Evolutionary conservation across 2,888 invertebrate genomes (phyloP).

Genomic region (Melanostoma scalare): DNA sequence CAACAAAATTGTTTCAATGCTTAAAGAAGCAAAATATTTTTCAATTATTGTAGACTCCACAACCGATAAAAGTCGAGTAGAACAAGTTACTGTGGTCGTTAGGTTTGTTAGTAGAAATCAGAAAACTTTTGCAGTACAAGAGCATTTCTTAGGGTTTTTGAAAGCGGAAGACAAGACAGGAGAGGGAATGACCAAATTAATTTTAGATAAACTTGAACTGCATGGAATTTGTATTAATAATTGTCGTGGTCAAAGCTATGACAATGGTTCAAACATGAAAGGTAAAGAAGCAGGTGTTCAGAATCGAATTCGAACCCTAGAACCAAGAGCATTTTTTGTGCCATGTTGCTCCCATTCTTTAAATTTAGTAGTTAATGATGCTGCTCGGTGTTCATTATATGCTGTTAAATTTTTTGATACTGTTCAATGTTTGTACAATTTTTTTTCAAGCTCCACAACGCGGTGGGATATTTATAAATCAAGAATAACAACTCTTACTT

Average conservation of each 20-base stretch:
- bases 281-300: slow-evolving; percentile 42
- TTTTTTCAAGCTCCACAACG: neutral
- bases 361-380: slow-evolving; percentile 44
- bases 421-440: slow-evolving; percentile 8
- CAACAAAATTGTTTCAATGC: slow-evolving; percentile 42
- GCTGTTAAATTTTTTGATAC: slow-evolving; percentile 44
- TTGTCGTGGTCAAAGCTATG: slow-evolving; percentile 41
- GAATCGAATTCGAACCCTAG: slow-evolving; percentile 33
- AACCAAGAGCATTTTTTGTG: slow-evolving; percentile 40
- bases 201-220: slow-evolving; percentile 37
- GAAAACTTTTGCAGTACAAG: slow-evolving; percentile 29
- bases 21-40: slow-evolving; percentile 51
- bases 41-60: slow-evolving; percentile 53
- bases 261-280: slow-evolving; percentile 38
- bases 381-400: slow-evolving; percentile 31
- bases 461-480: slow-evolving; percentile 8
- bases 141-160: slow-evolving; percentile 46
- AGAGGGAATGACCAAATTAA: slow-evolving; percentile 25
- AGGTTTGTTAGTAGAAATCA: slow-evolving; percentile 40
- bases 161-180: slow-evolving; percentile 34
- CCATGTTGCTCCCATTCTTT: slow-evolving; percentile 39
- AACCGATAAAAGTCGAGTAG: neutral
- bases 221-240: slow-evolving; percentile 30
- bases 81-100: slow-evolving; percentile 37
- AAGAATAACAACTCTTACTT: slow-evolving; percentile 4